Evolutionary conservation across 2,797 vertebrate species (phyloP), one percentile per base, ranked within the genome.

Genomic region (Periparus ater): DNA sequence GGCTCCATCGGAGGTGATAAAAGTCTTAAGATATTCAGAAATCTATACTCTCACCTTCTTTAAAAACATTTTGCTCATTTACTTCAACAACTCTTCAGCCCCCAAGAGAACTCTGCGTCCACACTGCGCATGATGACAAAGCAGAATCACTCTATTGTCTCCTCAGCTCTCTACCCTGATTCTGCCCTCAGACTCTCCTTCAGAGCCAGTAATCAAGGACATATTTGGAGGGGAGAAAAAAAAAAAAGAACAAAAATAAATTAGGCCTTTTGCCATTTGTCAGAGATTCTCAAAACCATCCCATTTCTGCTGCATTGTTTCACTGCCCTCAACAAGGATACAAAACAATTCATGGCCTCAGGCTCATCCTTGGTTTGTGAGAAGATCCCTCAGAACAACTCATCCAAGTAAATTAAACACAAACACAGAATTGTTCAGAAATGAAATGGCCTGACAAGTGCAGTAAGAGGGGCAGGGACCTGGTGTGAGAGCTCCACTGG

Each of bases 131-230:
- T 12, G 71, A 96, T 93, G 93, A 95, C 91, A 93, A 89, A 96
- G 94, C 93, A 95, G 63, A 96, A 91, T 92, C 85, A 51, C 57
- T 44, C 75, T 68, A 57, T 54, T 89, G 71, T 92, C 75, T 90
- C 61, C 73, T 92, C 70, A 81, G 86, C 76, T 71, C 53, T n/a
- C 73, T 54, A 63, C 72, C 57, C 57, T 57, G 67, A 72, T 92
- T 78, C 63, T 94, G 77, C 53, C 84, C 84, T 94, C 21, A 0
- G 29, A 70, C 51, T 89, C 66, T 70, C 81, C 95, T 92, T 88
- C 77, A 94, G 75, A 88, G 71, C 11, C 77, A 87, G 20, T 29
- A 66, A 91, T 74, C 63, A 89, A 95, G 82, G 75, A 67, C 75
- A 44, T 5, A 53, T 44, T 50, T 51, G 4, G 5, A 51, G 77